Evolutionary conservation across 1,140 invertebrate species (phyloP), one percentile per base, ranked within the genome.

Genomic region (Heliconius nattereri): DNA sequence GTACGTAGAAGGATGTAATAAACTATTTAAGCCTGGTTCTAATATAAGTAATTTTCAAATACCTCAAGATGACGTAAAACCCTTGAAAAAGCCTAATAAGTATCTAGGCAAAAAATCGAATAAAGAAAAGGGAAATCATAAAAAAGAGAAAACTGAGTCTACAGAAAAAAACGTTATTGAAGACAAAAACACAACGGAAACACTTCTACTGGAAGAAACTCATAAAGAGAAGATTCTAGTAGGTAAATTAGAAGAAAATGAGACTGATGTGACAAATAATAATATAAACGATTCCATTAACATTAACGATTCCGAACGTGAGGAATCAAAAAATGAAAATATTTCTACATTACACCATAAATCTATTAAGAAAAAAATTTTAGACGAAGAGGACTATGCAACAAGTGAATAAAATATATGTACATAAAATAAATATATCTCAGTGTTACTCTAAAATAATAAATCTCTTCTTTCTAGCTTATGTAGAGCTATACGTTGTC

Each of bases 11-110:
- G 85, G 84, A 73, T 92, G 91, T 76, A 70, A 81, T 8, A 91
- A 89, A 83, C 81, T 93, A 60, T 93, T 92, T 81, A 73, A 78
- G 71, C 78, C 79, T 49, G 86, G 88, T 29, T 71, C 70, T 23
- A 87, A 89, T 26, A 81, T 86, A 77, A 81, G 40, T 66, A 79
- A 80, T 9, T 84, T 71, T 73, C 9, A 73, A 35, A 75, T 77
- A 20, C 35, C 49, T 26, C 74, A 81, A 75, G 71, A 83, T 76
- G 71, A 84, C 2, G 16, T 80, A 45, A 60, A 77, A 73, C 84
- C 87, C 9, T 80, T 85, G 72, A 78, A 76, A 54, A 91, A 89
- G 60, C 85, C 86, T 19, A 86, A 85, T 37, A 85, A 84, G 82
- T 92, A 90, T 83, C 75, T 87, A 16, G 84, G 83, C 8, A 73